Conservation (phyloP, 2,113 vertebrate genomes). For the Andinoacara biseriatus region DNA sequence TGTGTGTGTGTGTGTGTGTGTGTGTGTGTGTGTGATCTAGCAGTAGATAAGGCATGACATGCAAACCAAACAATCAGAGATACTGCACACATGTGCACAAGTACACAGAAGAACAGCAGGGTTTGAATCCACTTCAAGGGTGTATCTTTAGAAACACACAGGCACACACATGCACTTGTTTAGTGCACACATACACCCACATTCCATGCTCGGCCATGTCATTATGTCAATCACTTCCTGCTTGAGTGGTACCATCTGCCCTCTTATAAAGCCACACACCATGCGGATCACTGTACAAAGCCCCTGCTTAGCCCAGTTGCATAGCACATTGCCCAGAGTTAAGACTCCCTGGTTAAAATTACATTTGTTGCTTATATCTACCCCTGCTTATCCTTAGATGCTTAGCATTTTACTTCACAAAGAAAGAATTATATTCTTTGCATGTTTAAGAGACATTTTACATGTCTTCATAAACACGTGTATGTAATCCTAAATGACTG, state of each 20-base stretch:
- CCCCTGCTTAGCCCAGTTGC: constrained; percentile 60
- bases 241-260: constrained; percentile 84
- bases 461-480: neutral
- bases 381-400: neutral
- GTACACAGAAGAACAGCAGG: neutral
- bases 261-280: constrained; percentile 76
- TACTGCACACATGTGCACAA: neutral
- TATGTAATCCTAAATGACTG: neutral
- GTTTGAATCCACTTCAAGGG: constrained; percentile 31
- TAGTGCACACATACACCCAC: constrained; percentile 30
- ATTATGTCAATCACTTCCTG: constrained; percentile 86
- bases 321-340: constrained; percentile 45
- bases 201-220: constrained; percentile 65
- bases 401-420: neutral
- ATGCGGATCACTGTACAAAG: constrained; percentile 73
- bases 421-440: neutral
- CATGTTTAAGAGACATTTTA: neutral
- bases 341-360: constrained; percentile 60
- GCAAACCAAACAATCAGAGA: constrained; percentile 10
- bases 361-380: constrained; percentile 43
- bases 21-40: neutral
- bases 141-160: constrained; percentile 43
- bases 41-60: neutral
- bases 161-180: constrained; percentile 23
- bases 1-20: neutral